phyloP scores from a whole-genome alignment of 2,888 invertebrate genomes.

The Piscicola geometra region DNA sequence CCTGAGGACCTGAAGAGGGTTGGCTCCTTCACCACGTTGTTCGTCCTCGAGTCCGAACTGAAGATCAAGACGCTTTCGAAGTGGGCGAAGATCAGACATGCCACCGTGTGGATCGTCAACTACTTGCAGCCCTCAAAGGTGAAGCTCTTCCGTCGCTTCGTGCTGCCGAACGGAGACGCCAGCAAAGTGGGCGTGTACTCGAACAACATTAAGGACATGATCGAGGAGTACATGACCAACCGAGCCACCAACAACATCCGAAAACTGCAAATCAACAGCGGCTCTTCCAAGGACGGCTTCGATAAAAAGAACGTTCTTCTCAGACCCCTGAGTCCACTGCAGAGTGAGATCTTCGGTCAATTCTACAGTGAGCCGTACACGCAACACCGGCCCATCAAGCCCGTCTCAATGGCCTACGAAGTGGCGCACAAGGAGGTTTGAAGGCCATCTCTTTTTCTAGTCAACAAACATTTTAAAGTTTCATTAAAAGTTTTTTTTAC shows the following conservation, averaged over 20 bases:
- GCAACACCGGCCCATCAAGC: slow-evolving; percentile 42
- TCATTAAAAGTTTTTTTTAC: neutral
- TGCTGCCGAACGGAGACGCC: slow-evolving; percentile 16
- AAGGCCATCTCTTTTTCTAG: neutral
- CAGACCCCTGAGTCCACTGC: slow-evolving; percentile 23
- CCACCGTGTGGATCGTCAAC: slow-evolving; percentile 33
- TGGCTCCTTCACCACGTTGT: slow-evolving; percentile 72
- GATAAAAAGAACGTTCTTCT: slow-evolving; percentile 19
- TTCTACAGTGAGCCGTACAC: slow-evolving; percentile 46
- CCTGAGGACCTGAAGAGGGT: slow-evolving; percentile 72
- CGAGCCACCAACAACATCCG: neutral
- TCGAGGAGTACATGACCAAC: slow-evolving; percentile 29
- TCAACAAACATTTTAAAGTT: neutral
- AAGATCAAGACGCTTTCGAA: slow-evolving; percentile 29
- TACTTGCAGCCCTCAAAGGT: neutral
- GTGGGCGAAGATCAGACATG: slow-evolving; percentile 32
- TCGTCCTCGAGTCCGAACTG: slow-evolving; percentile 56
- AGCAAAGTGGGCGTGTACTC: slow-evolving; percentile 30
- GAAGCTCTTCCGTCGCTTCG: neutral
- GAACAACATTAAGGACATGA: slow-evolving; percentile 35
- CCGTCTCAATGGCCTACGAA: slow-evolving; percentile 8
- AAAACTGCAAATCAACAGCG: slow-evolving; percentile 29
- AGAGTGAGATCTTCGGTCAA: slow-evolving; percentile 46
- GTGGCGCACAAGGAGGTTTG: slow-evolving; percentile 1
- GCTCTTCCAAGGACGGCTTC: neutral